These are phyloP conservation scores for Chelonoidis abingdonii DNA, from an alignment of 2,113 vertebrate species.

Conservation along the genomic window DNA sequence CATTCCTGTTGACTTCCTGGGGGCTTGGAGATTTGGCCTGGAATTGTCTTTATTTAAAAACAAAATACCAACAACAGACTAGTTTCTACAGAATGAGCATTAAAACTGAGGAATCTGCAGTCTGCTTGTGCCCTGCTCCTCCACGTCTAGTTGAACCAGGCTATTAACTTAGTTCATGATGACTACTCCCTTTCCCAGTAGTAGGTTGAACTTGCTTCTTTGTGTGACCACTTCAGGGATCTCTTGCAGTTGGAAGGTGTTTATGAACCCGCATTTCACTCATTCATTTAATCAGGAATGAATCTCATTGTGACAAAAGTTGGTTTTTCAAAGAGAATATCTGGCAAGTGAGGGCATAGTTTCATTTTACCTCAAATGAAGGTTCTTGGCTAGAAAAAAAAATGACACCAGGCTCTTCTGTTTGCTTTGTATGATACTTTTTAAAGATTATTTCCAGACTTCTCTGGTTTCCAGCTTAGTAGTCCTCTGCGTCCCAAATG, in stretches of 20 bases:
- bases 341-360: accelerated
- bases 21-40: not conserved
- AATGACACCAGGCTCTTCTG: not conserved
- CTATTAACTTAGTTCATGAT: not conserved
- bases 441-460: not conserved
- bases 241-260: not conserved
- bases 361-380: not conserved
- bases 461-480: not conserved
- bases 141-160: not conserved
- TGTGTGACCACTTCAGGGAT: accelerated
- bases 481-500: not conserved
- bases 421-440: not conserved
- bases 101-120: not conserved
- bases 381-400: not conserved
- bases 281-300: not conserved
- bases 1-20: not conserved
- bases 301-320: not conserved
- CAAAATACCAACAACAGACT: too few relatives aligned
- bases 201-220: not conserved
- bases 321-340: not conserved
- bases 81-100: not conserved
- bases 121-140: not conserved
- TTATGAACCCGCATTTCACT: not conserved
- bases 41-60: not conserved
- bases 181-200: not conserved